Base-by-base conservation (phyloP, 2,113 vertebrate species). In the Phycodurus eques region DNA sequence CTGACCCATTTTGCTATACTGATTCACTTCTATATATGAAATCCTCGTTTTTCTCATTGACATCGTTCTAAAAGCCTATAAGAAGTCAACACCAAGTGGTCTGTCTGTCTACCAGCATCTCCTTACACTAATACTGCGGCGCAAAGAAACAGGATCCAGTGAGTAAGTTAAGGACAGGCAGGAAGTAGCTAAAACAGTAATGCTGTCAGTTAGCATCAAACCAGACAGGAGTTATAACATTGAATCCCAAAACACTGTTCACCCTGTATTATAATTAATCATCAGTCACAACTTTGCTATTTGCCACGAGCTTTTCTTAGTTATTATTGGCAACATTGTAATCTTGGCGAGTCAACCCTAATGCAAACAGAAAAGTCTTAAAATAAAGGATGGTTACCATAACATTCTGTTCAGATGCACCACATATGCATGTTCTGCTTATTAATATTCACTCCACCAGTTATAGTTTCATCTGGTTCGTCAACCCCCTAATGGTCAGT, bases 71-170 rank as follows among this genome's bases (percentile, higher is more conserved):
- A 27, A 73, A 69, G 73, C 75, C 72, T 67, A 80, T 86, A 73
- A 77, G 80, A 84, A 84, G 82, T 88, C 89, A 83, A 75, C 79
- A 51, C 83, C 88, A 87, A 92, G 84, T 89, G 88, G 85, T 80
- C 73, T 33, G 61, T 67, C 77, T 74, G 85, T 83, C 86, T 87
- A 84, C 67, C 72, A 72, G 81, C 73, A 86, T 88, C 84, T 64
- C 51, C 74, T 90, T 88, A 82, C 86, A 65, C 77, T 80, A 82
- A 88, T 80, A 67, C 60, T 74, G 80, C 17, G 31, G 70, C 72
- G 84, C 68, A 74, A 80, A 79, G 68, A 68, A 43, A 67, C 60
- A 31, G 76, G 68, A 71, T 47, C 13, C 10, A 67, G n/a, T 63
- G 35, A 60, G 49, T 8, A 62, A 20, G 33, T 33, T 20, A 53